Percentiles rank a stretch among this genome's conserved stretches.
Evolutionary conservation across 2,797 vertebrate genomes (phyloP).

Genomic region (Pseudotriccus pelzelni): DNA sequence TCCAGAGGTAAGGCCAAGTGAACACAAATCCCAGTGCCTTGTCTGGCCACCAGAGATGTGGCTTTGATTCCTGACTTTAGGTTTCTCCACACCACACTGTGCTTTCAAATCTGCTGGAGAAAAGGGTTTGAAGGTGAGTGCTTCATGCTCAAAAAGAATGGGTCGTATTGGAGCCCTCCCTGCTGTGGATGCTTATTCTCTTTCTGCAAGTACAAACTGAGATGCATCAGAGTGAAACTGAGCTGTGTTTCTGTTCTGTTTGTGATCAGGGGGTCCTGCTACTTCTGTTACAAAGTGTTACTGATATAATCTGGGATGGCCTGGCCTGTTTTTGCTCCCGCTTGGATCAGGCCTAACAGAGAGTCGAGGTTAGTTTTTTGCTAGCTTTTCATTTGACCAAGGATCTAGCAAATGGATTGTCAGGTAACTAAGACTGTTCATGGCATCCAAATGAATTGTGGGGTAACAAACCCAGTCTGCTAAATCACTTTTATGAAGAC

Average conservation of each 20-base stretch:
- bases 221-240: background rate
- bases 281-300: background rate
- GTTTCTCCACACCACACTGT: background rate
- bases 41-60: background rate
- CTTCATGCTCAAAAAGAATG: background rate
- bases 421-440: background rate
- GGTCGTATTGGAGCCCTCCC: background rate
- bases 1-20: background rate
- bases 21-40: background rate
- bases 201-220: background rate
- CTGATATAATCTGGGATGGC: background rate
- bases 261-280: background rate
- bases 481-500: background rate
- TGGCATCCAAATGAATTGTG: background rate
- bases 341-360: background rate
- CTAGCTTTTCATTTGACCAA: background rate
- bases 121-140: background rate
- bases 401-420: background rate
- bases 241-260: background rate
- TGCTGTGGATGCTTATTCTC: background rate
- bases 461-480: background rate
- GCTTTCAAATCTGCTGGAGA: background rate
- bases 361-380: background rate
- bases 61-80: background rate
- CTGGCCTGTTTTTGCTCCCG: background rate